These are phyloP conservation scores for Elmis aenea DNA, from an alignment of 2,888 invertebrate genomes.

Conservation along the genomic window DNA sequence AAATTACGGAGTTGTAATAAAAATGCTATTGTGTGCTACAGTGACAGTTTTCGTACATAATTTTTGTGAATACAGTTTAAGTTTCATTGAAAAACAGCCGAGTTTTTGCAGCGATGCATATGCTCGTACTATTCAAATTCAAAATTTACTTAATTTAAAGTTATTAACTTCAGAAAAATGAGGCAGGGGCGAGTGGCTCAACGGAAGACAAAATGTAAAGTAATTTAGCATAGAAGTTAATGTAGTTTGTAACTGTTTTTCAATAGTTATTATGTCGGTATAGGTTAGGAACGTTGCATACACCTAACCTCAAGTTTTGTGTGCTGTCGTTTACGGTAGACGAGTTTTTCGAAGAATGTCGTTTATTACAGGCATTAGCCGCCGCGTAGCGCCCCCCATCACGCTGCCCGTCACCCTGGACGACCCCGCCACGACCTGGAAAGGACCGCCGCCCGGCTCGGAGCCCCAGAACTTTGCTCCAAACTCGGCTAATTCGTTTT, in stretches of 20 bases:
- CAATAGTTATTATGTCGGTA: conserved; percentile 26
- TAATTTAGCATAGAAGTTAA: conserved; percentile 23
- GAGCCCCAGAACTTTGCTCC: conserved; percentile 62
- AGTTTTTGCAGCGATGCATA: conserved; percentile 33
- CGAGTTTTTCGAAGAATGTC: conserved; percentile 9
- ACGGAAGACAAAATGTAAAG: conserved; percentile 54
- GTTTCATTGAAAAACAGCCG: conserved; percentile 31
- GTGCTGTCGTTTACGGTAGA: conserved; percentile 9
- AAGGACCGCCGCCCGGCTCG: conserved; percentile 66
- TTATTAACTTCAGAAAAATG: conserved; percentile 45
- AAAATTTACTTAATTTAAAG: conserved; percentile 40
- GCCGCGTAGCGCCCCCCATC: conserved; percentile 65
- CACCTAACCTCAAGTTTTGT: conserved; percentile 35
- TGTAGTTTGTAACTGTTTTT: conserved; percentile 19
- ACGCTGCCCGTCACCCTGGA: conserved; percentile 69
- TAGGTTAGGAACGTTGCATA: conserved; percentile 35
- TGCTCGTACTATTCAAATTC: conserved; percentile 32
- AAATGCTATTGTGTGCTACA: conserved; percentile 31
- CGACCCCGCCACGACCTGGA: conserved; percentile 73
- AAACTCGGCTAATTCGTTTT: conserved; percentile 57
- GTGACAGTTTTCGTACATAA: conserved; percentile 29
- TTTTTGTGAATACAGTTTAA: conserved; percentile 27
- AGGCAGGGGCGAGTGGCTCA: conserved; percentile 54
- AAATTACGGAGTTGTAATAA: conserved; percentile 30
- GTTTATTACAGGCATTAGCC: conserved; percentile 69